Evolutionary conservation across 1,140 invertebrate genomes (phyloP), one percentile per base, ranked within the genome.

Genomic region (Drosophila miranda): DNA sequence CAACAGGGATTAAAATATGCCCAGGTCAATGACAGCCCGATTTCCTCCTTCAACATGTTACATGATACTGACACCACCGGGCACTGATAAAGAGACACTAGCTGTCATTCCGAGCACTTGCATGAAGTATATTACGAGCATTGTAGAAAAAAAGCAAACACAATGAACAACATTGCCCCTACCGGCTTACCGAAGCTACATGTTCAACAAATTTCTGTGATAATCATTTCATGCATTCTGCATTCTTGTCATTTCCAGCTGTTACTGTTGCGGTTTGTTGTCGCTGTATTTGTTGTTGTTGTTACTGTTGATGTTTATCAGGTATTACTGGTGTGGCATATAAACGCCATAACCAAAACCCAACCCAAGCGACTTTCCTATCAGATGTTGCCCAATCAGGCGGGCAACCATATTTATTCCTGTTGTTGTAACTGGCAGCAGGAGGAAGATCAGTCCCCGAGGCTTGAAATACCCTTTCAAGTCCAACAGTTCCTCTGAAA

Each of bases 281-380:
- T 44, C 41, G 53, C 3, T 23, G 16, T 19, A 0, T 0, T 19
- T 19, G 16, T 44, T n/a, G n/a, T 45, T 45, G n/a, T 7, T 19
- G n/a, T 19, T 45, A 14, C 6, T 51, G 73, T 73, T 72, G 62
- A 75, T 67, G 60, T 72, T 72, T 75, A 75, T 72, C 72, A 72
- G 56, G 34, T 38, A 13, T 21, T 52, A 46, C 55, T 66, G 59
- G 60, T 59, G 54, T 45, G 49, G 58, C 55, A 64, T 21, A 19
- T 50, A 50, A 52, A 9, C 45, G 34, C 34, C 11, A 38, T 13
- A 66, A 11, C 48, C 59, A 53, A 43, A 53, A 41, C 54, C 28
- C 43, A 53, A 11, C 23, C 23, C 61, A 14, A 44, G 19, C 23
- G 58, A 57, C 26, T 30, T 42, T 55, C 42, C 23, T 55, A 75